Percentiles rank a stretch among this genome's conserved stretches.
Conservation (phyloP, 2,888 invertebrate genomes). For the Ormyrus rosae region DNA sequence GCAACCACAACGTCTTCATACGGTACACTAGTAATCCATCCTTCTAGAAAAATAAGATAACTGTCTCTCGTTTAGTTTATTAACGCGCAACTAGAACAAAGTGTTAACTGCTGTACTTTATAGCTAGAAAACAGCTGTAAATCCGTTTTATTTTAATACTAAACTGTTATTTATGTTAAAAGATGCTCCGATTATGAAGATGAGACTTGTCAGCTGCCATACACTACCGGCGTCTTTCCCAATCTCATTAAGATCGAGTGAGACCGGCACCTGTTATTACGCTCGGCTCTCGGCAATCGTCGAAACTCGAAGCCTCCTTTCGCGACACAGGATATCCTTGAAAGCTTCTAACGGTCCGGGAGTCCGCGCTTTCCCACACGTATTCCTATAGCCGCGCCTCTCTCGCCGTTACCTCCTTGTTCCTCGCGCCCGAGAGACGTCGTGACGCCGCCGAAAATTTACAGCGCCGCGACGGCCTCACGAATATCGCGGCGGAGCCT, state of each 20-base stretch:
- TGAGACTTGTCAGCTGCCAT: not conserved
- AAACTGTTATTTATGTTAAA: too few species aligned
- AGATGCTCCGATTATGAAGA: too few species aligned
- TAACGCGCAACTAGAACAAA: not conserved
- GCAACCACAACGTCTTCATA: conserved; percentile 28
- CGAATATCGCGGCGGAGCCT: too few species aligned
- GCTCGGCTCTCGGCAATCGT: conserved; percentile 4
- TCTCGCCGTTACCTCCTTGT: conserved; percentile 4
- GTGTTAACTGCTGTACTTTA: too few species aligned
- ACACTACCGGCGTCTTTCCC: not conserved
- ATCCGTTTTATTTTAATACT: too few species aligned
- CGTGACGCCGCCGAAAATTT: too few species aligned
- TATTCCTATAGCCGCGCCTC: conserved; percentile 23
- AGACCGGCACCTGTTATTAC: not conserved
- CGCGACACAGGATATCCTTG: conserved; percentile 74
- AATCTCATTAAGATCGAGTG: not conserved
- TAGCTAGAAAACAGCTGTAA: too few species aligned
- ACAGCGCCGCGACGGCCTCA: too few species aligned
- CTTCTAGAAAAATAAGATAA: too few species aligned
- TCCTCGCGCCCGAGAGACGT: not conserved
- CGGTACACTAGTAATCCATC: too few species aligned
- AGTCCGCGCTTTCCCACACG: conserved; percentile 57
- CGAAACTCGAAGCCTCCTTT: conserved; percentile 1
- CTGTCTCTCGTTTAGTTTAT: conserved; percentile 17
- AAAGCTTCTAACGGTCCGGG: conserved; percentile 71